Percentiles rank a stretch among this genome's conserved stretches.
Conservation (phyloP, 2,888 invertebrate genomes). For the Alloplasta piceator region DNA sequence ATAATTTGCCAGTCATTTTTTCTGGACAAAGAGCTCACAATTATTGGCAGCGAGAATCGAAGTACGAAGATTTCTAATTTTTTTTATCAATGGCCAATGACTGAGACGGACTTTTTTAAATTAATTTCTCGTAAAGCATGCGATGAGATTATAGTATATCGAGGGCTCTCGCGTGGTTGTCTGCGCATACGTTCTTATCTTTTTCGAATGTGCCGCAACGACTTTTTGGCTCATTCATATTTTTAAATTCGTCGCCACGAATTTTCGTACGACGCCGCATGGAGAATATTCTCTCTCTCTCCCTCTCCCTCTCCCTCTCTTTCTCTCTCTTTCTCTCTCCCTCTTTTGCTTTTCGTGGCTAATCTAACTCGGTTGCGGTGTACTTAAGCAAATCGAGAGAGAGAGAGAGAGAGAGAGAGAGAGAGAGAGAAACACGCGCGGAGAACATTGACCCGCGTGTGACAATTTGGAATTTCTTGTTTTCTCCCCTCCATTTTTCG, state of each 20-base stretch:
- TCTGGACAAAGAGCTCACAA: too few relatives aligned
- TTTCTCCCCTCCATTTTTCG: not conserved
- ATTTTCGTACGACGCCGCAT: conserved; percentile 10
- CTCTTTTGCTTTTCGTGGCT: conserved; percentile 6
- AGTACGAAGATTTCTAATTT: not conserved
- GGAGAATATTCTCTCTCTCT: not conserved
- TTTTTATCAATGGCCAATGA: not conserved
- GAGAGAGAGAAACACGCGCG: conserved; percentile 38
- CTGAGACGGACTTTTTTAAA: not conserved
- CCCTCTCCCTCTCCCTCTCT: not conserved
- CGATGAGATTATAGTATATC: conserved; percentile 31
- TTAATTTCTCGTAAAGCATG: not conserved
- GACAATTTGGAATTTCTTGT: conserved; percentile 7
- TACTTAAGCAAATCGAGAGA: conserved; percentile 58
- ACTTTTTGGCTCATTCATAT: conserved; percentile 39
- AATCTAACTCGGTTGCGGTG: conserved; percentile 24
- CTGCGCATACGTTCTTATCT: conserved; percentile 16
- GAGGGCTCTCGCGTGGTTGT: conserved; percentile 1
- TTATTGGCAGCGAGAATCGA: too few relatives aligned
- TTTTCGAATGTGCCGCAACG: conserved; percentile 20
- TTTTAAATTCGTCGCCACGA: conserved; percentile 38
- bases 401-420: conserved; percentile 44
- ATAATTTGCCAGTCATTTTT: too few relatives aligned
- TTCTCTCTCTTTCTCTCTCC: conserved; percentile 2
- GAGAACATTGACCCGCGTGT: conserved; percentile 24